Base-by-base conservation (phyloP, 2,888 invertebrate species). In the Scaptomyza cyrtandrae region DNA sequence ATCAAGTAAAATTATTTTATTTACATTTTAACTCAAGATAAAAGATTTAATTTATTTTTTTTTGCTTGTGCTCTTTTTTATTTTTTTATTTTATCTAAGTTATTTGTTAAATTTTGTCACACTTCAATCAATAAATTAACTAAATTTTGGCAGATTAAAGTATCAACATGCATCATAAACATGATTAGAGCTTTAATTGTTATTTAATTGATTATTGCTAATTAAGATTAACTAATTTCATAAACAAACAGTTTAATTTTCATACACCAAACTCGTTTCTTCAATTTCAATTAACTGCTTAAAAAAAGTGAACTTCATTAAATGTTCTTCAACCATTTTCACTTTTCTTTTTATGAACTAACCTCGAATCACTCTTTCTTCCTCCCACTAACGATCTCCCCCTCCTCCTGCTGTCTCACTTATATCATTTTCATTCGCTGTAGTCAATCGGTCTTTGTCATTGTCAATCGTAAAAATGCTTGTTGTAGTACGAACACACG, bases 381-480 rank as follows among this genome's bases (percentile, higher is more conserved):
- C 5, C n/a, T 10, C n/a, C 13, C 24, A 2, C 7, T 39, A 5
- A 3, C 27, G 1, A 6, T 6, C 33, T 10, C 35, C n/a, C n/a
- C 1, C 19, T 50, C 19, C 4, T 6, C 35, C 14, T 14, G 6
- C 14, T 39, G 39, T 11, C 10, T 14, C 27, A 49, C 46, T 52
- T 43, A 14, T 60, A 45, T 41, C 49, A 53, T 44, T 55, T 39
- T 52, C 35, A n/a, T 37, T 50, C 35, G 43, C 39, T 39, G 7
- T 41, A 67, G 66, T 69, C 79, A 78, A 81, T 81, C 78, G 79
- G 56, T 80, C 74, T 80, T 68, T 71, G 78, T 84, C 84, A 80
- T 84, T 80, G 85, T 66, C 86, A 86, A 86, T 81, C 86, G 86
- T 80, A 80, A 84, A 80, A 80, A 70, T 73, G 53, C 67, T 62